phyloP scores from a whole-genome alignment of 2,888 invertebrate species.

The Phyllotreta cruciferae region DNA sequence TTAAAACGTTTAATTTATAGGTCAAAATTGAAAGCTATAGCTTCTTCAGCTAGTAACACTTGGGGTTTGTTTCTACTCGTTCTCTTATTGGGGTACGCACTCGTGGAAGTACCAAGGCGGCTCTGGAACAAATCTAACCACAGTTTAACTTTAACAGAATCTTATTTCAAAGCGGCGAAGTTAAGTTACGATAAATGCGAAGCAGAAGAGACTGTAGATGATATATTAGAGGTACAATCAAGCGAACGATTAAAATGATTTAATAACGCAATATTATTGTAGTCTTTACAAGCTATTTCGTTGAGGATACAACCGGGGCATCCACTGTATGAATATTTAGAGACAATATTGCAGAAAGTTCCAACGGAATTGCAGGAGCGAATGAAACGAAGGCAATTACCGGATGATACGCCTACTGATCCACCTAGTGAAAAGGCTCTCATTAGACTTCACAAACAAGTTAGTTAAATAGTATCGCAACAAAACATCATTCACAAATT shows the following conservation, averaged over 20 bases:
- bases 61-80: conserved; percentile 98
- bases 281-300: conserved; percentile 85
- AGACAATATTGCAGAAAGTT: conserved; percentile 89
- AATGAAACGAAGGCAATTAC: conserved; percentile 70
- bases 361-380: conserved; percentile 79
- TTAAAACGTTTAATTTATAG: conserved; percentile 55
- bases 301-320: conserved; percentile 78
- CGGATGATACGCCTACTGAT: conserved; percentile 68
- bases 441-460: conserved; percentile 89
- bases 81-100: conserved; percentile 89
- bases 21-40: conserved; percentile 91
- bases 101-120: conserved; percentile 93
- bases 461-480: conserved; percentile 55
- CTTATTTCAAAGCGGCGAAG: conserved; percentile 94
- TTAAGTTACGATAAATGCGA: conserved; percentile 94
- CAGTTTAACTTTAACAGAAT: conserved; percentile 50
- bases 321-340: conserved; percentile 79
- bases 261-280: conserved; percentile 45
- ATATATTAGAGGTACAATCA: conserved; percentile 82
- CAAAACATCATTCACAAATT: conserved; percentile 17
- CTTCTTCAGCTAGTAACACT: conserved; percentile 98
- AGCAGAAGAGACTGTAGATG: conserved; percentile 95
- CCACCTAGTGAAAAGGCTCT: conserved; percentile 83
- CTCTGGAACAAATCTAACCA: conserved; percentile 88
- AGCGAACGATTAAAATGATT: conserved; percentile 11